Base-by-base conservation (phyloP, 1,140 invertebrate genomes). In the Meloidogyne floridensis region DNA sequence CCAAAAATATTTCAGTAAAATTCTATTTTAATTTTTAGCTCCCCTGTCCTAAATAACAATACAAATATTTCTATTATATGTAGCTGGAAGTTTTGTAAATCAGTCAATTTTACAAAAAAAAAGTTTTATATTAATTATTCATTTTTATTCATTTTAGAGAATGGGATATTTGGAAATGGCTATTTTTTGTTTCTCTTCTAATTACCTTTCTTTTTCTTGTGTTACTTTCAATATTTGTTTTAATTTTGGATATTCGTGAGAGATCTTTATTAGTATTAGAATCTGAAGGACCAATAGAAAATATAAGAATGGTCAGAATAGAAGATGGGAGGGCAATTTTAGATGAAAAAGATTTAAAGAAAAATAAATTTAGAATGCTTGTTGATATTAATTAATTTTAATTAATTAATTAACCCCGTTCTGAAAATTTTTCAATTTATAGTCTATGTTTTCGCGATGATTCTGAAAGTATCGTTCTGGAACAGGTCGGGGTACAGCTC, bases 291-390 rank as follows among this genome's bases (percentile, higher is more conserved):
- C 59, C 59, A n/a, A 65, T n/a, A 65, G 13, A 65, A 65, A 65
- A 65, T 65, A 65, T 65, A n/a, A 65, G n/a, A 65, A n/a, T 65
- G n/a, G n/a, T 65, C n/a, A 65, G 59, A 65, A 65, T 65, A 65
- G 59, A 65, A 65, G 59, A 65, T 65, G 59, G 59, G n/a, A 65
- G n/a, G 10, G 6, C n/a, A 65, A 65, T 65, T n/a, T 65, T 65
- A 65, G n/a, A 65, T n/a, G 10, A 65, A n/a, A 65, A n/a, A 65
- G 59, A 65, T n/a, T 65, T 65, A 0, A 65, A 65, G n/a, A 65
- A 65, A 65, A 65, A 65, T 65, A 65, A 65, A 65, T 65, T 65
- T 65, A 18, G 59, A 65, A 65, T 65, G 59, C n/a, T 65, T n/a
- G n/a, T 65, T 65, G n/a, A 65, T 65, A 13, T 65, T 13, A 65